Base-by-base conservation (phyloP, 2,113 vertebrate species). In the Prunella himalayana region DNA sequence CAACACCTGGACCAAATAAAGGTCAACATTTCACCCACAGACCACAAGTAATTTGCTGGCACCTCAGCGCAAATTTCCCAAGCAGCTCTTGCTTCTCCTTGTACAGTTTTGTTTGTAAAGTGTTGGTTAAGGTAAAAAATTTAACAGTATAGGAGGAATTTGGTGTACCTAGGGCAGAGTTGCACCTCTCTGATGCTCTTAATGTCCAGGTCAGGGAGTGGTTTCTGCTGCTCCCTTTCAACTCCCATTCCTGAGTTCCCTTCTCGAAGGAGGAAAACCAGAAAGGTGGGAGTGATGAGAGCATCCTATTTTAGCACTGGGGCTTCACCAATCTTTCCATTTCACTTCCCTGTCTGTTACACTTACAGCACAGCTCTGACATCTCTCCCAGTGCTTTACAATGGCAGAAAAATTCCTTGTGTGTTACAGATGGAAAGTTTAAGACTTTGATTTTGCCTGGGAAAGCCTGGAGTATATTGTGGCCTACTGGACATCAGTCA, bases 221-320 rank as follows among this genome's bases (percentile, higher is more conserved):
- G 24, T 56, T 91, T 85, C 47, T 82, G 75, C 24, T 65, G 24
- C 7, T 42, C 16, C 23, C 24, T 65, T 65, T 60, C 4, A 4
- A 7, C 10, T 65, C 28, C 35, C 15, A 20, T 5, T 19, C 10
- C 20, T 0, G 0, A 71, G 21, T 6, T 63, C 35, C 66, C 49
- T 66, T 66, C 78, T 47, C 13, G 6, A 27, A 71, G 47, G 56
- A 82, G 21, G 15, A 56, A 78, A 82, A 85, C 5, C 50, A 64
- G 63, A 56, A 77, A 49, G 22, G 22, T 42, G 33, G 28, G 50
- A 81, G 15, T 0, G 15, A 71, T 49, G 53, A n/a, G 23, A 9
- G 16, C 4, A 51, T 20, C 57, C 69, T 61, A 42, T 5, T 44
- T 76, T 10, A 76, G 53, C 3, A 4, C 2, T 50, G n/a, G 51